A percentile compares a stretch with the other conserved stretches of the same genome.
Evolutionary conservation across 2,113 vertebrate genomes (phyloP).

Genomic region (Apaloderma vittatum): DNA sequence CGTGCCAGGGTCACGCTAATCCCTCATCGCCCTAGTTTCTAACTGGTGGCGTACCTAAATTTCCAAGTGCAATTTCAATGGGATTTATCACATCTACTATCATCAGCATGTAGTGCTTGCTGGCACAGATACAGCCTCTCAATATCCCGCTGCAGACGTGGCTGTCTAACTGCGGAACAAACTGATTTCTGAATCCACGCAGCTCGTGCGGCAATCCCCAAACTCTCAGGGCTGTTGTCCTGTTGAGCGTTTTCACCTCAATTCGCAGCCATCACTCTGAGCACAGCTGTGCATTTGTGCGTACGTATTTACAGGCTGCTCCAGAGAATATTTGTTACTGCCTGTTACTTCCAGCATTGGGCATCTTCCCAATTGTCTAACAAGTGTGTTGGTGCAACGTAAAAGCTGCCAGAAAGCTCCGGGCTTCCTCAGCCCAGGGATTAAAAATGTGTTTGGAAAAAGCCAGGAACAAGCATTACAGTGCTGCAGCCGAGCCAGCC

Average conservation of each 20-base stretch:
- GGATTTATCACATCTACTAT: constrained; percentile 54
- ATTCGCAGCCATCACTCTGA: background rate
- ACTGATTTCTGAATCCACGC: background rate
- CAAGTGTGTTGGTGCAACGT: background rate
- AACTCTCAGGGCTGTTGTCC: background rate
- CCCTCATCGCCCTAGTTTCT: constrained; percentile 57
- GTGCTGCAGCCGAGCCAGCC: background rate
- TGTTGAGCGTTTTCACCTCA: background rate
- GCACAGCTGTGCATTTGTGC: background rate
- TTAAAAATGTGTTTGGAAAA: background rate
- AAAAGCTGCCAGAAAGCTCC: background rate
- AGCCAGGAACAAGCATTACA: background rate
- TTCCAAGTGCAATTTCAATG: constrained; percentile 55
- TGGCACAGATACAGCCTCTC: constrained; percentile 37
- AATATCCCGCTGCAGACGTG: background rate
- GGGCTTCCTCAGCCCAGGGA: background rate
- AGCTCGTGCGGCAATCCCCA: background rate
- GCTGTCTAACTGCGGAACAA: constrained; percentile 31
- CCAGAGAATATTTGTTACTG: constrained; percentile 7
- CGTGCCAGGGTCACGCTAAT: constrained; percentile 42
- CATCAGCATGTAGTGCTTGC: constrained; percentile 12
- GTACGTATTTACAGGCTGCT: background rate
- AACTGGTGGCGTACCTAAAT: constrained; percentile 57
- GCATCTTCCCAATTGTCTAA: constrained; percentile 6
- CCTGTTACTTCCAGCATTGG: background rate